Evolutionary conservation across 2,888 invertebrate genomes (phyloP), one percentile per base, ranked within the genome.

Genomic region (Drosophila antonietae): DNA sequence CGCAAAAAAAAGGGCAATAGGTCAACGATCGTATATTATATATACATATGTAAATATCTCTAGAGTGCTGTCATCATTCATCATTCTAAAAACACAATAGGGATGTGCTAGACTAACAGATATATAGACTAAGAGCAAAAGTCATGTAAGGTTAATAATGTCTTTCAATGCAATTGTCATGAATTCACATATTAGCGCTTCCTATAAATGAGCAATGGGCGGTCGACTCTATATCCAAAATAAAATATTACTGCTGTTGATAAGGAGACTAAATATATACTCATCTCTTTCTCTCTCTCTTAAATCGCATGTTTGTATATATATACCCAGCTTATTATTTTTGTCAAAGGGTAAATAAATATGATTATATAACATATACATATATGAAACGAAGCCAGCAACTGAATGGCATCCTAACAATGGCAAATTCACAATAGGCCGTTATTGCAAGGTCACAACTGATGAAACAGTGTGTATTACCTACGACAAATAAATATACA

Each of bases 391-490:
- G 52, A 64, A 64, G n/a, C 12, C 44, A 23, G 46, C 60, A 62
- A 18, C 9, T 12, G 35, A 51, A 10, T 52, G 23, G 14, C 47
- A 46, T 53, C 8, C 28, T 23, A 65, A 53, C 52, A 49, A 57
- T 51, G 56, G n/a, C 43, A 58, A 41, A 44, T 51, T 63, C 39
- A 49, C 39, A 49, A 55, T 49, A 53, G 68, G 74, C 83, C 81
- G 88, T 77, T 88, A 83, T 56, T 75, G 73, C 90, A 88, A 88
- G 90, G 88, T 78, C 88, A 57, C 65, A 64, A 65, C 10, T 47
- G 15, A 74, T 46, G 37, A 12, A 53, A 64, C 77, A 76, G 77
- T 80, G 51, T 31, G 35, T 10, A 41, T 37, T 39, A 15, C 28
- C 28, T 63, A 44, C 12, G 18, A 18, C 23, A 28, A 61, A 61